These are phyloP conservation scores for Cotesia glomerata DNA, from an alignment of 1,140 invertebrate genomes.

Conservation along the genomic window DNA sequence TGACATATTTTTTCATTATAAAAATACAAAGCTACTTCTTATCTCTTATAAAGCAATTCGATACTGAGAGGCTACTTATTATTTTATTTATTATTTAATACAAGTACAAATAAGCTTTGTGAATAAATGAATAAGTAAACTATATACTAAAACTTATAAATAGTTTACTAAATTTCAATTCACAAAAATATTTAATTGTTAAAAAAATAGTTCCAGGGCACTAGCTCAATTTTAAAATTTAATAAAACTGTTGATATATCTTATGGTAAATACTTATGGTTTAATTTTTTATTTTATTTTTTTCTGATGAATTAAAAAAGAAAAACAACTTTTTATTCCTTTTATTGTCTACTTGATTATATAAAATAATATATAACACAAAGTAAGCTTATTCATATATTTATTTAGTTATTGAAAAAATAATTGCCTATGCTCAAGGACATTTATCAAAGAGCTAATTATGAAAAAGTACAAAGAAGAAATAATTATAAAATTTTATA, in stretches of 20 bases:
- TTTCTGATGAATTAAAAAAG: too few species aligned
- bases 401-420: not conserved
- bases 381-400: not conserved
- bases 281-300: too few species aligned
- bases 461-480: not conserved
- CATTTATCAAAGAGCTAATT: constrained; percentile 4
- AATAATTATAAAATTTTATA: not conserved
- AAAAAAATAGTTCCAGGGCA: constrained; percentile 1
- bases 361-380: not conserved
- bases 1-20: not conserved
- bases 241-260: too few species aligned
- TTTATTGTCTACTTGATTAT: too few species aligned
- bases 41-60: constrained; percentile 21
- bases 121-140: not conserved
- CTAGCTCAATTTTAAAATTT: too few species aligned
- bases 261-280: too few species aligned
- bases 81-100: not conserved
- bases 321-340: too few species aligned
- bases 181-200: too few species aligned
- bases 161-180: not conserved
- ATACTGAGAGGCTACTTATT: constrained; percentile 16
- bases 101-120: not conserved
- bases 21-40: not conserved
- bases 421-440: constrained; percentile 14
- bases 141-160: not conserved